Evolutionary conservation across 1,140 invertebrate genomes (phyloP), one percentile per base, ranked within the genome.

Genomic region (Oppia nitens): DNA sequence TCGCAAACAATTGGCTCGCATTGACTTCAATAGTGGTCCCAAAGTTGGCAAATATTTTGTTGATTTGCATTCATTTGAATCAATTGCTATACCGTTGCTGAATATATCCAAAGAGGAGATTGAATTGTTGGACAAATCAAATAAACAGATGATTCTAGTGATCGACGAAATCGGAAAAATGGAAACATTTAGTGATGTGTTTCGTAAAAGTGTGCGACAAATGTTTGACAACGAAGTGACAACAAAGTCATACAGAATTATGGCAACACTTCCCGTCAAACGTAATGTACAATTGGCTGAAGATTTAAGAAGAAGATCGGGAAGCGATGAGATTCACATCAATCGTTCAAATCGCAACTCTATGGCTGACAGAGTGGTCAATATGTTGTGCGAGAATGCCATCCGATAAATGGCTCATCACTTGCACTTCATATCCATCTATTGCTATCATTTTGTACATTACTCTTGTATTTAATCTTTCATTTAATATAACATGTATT

Each of bases 131-230:
- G n/a, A n/a, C n/a, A n/a, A n/a, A n/a, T 6, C 6, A 6, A 40
- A 23, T 12, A 25, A 11, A 53, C 3, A 45, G 48, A 28, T 53
- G 9, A 45, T 60, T 50, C 57, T 79, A 25, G 66, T 81, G 11
- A 72, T 81, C 25, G 80, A 82, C 69, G 80, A 82, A 69, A 78
- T 82, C 57, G 80, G 80, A 20, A 81, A 81, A 71, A 81, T 82
- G 80, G 80, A 82, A 68, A 61, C 79, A 40, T 79, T 79, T 47
- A 81, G 79, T 63, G 66, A 73, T 51, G 68, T 68, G 50, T 81
- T 82, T 66, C 32, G 32, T 17, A 40, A 40, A 40, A 40, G 6
- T 40, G 32, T 40, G 6, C 32, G 32, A 6, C 32, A 40, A 40
- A 9, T 40, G 32, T 40, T 40, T 40, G 32, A 40, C 6, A 9